These are phyloP conservation scores for Seira sanloemensis DNA, from an alignment of 2,888 invertebrate species.

Conservation along the genomic window DNA sequence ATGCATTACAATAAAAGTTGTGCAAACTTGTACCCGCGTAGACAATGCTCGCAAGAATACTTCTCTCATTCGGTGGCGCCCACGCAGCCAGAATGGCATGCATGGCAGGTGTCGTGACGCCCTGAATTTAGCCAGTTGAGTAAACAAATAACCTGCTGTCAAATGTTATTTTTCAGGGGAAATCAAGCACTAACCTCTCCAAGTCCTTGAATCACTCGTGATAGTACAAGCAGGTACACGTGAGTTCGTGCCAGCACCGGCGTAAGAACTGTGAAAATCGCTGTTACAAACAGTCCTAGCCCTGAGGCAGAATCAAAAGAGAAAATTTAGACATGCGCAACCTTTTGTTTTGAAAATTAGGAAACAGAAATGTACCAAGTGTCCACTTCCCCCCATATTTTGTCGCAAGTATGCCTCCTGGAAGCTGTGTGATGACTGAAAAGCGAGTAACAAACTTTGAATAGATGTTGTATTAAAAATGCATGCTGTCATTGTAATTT, in stretches of 20 bases:
- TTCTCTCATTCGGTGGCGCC: constrained; percentile 74
- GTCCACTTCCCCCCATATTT: constrained; percentile 91
- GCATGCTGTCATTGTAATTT: background rate
- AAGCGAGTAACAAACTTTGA: background rate
- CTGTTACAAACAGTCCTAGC: constrained; percentile 88
- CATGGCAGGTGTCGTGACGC: constrained; percentile 68
- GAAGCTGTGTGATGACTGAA: constrained; percentile 76
- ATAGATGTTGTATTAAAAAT: background rate
- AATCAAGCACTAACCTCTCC: constrained; percentile 75
- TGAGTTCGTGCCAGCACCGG: constrained; percentile 77
- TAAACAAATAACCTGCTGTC: too few relatives aligned
- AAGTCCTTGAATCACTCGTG: constrained; percentile 77
- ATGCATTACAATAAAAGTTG: background rate
- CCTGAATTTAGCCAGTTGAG: too few relatives aligned
- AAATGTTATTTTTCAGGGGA: background rate
- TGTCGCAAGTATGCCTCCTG: constrained; percentile 88
- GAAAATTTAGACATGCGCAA: background rate
- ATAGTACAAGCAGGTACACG: constrained; percentile 75
- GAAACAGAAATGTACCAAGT: background rate
- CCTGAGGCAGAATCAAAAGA: too few relatives aligned
- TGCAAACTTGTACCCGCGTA: constrained; percentile 72
- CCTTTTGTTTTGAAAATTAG: background rate
- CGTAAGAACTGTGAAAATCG: constrained; percentile 77
- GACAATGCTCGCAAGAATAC: constrained; percentile 73
- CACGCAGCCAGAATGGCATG: constrained; percentile 75